Percentiles rank a stretch among this genome's conserved stretches.
Evolutionary conservation across 1,140 invertebrate genomes (phyloP).

Genomic region (Drosophila rufa): DNA sequence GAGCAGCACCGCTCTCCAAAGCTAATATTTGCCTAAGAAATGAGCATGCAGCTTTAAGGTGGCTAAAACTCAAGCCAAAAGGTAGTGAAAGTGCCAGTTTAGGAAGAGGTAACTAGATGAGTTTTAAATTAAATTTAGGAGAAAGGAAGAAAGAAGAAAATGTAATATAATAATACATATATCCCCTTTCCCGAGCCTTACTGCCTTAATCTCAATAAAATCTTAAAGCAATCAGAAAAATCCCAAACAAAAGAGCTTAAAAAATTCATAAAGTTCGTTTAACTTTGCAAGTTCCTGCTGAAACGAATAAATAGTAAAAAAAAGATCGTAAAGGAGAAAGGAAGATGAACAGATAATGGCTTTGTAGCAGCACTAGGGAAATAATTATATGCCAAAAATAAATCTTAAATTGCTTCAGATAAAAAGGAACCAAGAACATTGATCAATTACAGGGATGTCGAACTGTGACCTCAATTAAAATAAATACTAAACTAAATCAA

Average conservation of each 20-base stretch:
- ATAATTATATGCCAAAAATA: too few relatives aligned
- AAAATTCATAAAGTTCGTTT: neutral
- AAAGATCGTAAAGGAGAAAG: neutral
- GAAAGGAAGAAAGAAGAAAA: neutral
- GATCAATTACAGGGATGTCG: neutral
- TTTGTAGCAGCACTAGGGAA: too few relatives aligned
- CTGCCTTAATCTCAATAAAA: neutral
- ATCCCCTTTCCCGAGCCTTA: neutral
- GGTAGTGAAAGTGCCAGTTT: neutral
- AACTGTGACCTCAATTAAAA: neutral
- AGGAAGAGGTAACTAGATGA: neutral
- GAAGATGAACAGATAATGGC: too few relatives aligned
- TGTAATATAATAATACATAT: neutral
- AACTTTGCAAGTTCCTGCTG: too few relatives aligned
- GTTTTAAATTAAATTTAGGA: neutral
- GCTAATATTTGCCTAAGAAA: conserved; percentile 45
- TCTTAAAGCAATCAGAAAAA: neutral
- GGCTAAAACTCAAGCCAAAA: conserved; percentile 11
- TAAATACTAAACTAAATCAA: neutral
- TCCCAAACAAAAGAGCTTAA: neutral
- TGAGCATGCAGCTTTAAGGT: conserved; percentile 24
- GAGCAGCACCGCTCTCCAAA: conserved; percentile 2
- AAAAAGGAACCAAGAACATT: too few relatives aligned
- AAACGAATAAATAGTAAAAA: neutral
- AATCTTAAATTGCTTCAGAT: too few relatives aligned